Conservation (phyloP, 2,888 invertebrate species). For the Platerodrilus igneus region DNA sequence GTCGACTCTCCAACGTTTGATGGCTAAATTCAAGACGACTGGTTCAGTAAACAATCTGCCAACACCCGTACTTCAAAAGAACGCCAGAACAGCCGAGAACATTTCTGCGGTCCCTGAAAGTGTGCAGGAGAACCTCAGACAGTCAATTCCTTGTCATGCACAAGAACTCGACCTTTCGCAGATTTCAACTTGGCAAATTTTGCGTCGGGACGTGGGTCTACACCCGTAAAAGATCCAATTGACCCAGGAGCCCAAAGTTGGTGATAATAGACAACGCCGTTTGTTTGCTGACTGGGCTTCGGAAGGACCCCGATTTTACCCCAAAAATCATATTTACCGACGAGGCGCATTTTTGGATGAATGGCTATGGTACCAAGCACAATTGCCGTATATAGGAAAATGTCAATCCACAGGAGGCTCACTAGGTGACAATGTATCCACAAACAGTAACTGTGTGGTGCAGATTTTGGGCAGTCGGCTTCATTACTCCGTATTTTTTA, state of each 20-base stretch:
- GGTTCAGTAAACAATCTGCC: conserved; percentile 30
- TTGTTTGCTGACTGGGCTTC: conserved; percentile 24
- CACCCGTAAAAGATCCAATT: too few species aligned
- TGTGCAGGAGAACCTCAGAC: conserved; percentile 34
- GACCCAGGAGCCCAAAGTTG: conserved; percentile 24
- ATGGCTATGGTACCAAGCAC: conserved; percentile 22
- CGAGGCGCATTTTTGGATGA: conserved; percentile 23
- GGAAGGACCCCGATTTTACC: conserved; percentile 22
- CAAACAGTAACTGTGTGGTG: too few species aligned
- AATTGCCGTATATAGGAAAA: conserved; percentile 25
- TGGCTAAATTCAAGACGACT: conserved; percentile 32
- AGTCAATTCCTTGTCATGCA: conserved; percentile 36
- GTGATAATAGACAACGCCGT: conserved; percentile 24
- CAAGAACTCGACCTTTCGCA: conserved; percentile 32
- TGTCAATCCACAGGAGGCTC: conserved; percentile 24
- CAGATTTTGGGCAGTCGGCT: conserved; percentile 19
- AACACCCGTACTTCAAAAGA: conserved; percentile 30
- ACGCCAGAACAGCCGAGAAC: conserved; percentile 34
- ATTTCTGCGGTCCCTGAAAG: conserved; percentile 35
- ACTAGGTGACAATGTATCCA: conserved; percentile 25
- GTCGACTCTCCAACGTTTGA: conserved; percentile 26
- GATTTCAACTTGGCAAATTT: conserved; percentile 32
- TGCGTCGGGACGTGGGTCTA: too few species aligned
- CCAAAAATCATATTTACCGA: conserved; percentile 24
- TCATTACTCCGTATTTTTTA: conserved; percentile 18